Conservation (phyloP, 2,113 vertebrate genomes). For the Indicator indicator region DNA sequence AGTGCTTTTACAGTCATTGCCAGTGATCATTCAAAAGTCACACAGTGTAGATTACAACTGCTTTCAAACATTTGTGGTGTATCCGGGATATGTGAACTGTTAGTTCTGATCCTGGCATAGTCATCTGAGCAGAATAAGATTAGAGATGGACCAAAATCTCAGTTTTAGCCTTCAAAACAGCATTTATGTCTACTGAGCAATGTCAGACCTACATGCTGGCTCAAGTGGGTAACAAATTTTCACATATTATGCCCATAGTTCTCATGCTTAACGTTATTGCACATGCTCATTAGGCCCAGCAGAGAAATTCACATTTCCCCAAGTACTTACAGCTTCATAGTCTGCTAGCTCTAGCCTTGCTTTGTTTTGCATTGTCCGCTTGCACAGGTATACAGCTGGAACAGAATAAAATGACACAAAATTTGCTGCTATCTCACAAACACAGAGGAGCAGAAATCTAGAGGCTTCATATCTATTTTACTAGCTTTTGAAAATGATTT, state of each 20-base stretch:
- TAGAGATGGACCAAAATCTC: background rate
- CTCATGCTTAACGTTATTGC: background rate
- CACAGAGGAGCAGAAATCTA: background rate
- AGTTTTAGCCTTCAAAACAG: background rate
- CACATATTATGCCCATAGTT: background rate
- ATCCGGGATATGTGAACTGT: background rate
- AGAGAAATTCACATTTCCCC: conserved; percentile 6
- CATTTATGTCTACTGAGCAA: background rate
- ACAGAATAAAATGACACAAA: conserved; percentile 43
- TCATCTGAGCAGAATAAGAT: background rate
- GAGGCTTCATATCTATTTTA: background rate
- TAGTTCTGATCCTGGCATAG: background rate
- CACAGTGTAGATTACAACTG: background rate
- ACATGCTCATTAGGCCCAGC: background rate
- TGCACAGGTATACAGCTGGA: conserved; percentile 98
- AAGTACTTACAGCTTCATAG: conserved; percentile 93
- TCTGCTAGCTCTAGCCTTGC: conserved; percentile 95
- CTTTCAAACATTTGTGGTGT: background rate
- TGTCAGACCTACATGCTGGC: background rate
- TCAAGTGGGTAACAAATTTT: background rate
- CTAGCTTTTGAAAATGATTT: background rate
- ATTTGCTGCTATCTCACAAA: conserved; percentile 29
- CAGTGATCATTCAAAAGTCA: background rate
- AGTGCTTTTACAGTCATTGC: background rate
- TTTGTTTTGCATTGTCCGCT: conserved; percentile 99